These are phyloP conservation scores for Cerastoderma edule DNA, from an alignment of 2,888 invertebrate species.

Conservation along the genomic window DNA sequence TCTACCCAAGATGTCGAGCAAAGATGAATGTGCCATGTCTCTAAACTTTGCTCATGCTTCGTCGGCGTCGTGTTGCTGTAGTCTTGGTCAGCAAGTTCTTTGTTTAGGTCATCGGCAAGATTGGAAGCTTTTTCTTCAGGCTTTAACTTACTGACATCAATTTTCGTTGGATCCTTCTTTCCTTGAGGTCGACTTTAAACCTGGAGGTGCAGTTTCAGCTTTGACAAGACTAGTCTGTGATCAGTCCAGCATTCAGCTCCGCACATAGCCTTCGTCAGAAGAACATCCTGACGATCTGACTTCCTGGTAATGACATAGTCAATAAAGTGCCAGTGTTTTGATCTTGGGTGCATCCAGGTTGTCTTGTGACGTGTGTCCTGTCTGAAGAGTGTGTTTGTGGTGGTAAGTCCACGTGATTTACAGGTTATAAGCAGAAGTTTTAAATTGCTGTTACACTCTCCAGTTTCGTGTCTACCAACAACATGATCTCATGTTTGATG, in stretches of 20 bases:
- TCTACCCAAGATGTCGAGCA: neutral
- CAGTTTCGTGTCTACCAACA: conserved; percentile 15
- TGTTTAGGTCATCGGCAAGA: no score
- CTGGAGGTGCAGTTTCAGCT: conserved; percentile 17
- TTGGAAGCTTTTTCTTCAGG: neutral
- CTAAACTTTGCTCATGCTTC: neutral
- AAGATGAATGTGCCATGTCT: neutral
- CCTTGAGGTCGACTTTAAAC: conserved; percentile 19
- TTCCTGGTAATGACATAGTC: conserved; percentile 6
- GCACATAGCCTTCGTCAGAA: conserved; percentile 22
- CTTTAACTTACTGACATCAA: conserved; percentile 14
- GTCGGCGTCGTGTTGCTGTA: neutral
- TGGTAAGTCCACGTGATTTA: neutral
- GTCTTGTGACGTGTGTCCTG: neutral
- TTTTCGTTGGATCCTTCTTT: conserved; percentile 9
- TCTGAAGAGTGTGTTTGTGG: neutral
- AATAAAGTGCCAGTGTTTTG: conserved; percentile 2
- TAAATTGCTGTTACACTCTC: conserved; percentile 4
- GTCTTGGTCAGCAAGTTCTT: no score
- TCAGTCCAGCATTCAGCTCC: conserved; percentile 42
- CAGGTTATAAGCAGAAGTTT: neutral
- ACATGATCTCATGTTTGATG: conserved; percentile 27
- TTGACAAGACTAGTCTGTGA: no score
- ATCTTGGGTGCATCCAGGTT: conserved; percentile 3
- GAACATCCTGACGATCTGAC: no score